Conservation (phyloP, 2,797 vertebrate species). For the Pristis pectinata region DNA sequence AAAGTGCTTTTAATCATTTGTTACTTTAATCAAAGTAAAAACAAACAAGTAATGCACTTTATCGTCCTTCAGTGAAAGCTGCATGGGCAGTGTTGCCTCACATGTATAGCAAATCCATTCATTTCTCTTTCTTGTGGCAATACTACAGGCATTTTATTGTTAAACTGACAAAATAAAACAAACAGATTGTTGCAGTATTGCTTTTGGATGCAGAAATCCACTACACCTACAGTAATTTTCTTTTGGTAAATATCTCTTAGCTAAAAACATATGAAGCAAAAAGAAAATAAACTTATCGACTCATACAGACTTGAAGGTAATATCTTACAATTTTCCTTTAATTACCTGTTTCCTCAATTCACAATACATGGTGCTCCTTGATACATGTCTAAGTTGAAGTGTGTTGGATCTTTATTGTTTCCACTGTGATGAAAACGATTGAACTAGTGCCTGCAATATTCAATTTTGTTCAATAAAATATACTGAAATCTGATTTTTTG, state of each 20-base stretch:
- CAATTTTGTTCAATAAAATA: constrained; percentile 94
- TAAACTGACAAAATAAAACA: constrained; percentile 24
- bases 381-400: constrained; percentile 77
- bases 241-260: constrained; percentile 34
- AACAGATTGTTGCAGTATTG: constrained; percentile 24
- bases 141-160: constrained; percentile 28
- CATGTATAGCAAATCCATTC: constrained; percentile 21
- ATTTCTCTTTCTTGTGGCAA: constrained; percentile 30
- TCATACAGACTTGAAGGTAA: constrained; percentile 62
- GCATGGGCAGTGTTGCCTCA: background rate
- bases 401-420: constrained; percentile 94
- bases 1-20: background rate
- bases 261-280: constrained; percentile 36
- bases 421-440: constrained; percentile 92
- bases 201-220: constrained; percentile 35
- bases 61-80: constrained; percentile 2
- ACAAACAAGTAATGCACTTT: background rate
- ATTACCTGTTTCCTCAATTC: constrained; percentile 88
- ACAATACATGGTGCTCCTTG: constrained; percentile 75
- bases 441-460: constrained; percentile 86
- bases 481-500: constrained; percentile 91
- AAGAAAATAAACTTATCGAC: constrained; percentile 36
- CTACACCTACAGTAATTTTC: constrained; percentile 21
- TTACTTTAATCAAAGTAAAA: constrained; percentile 8
- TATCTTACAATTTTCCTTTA: constrained; percentile 89